Evolutionary conservation across 1,140 invertebrate genomes (phyloP), one percentile per base, ranked within the genome.

Genomic region (Drepana arcuata): DNA sequence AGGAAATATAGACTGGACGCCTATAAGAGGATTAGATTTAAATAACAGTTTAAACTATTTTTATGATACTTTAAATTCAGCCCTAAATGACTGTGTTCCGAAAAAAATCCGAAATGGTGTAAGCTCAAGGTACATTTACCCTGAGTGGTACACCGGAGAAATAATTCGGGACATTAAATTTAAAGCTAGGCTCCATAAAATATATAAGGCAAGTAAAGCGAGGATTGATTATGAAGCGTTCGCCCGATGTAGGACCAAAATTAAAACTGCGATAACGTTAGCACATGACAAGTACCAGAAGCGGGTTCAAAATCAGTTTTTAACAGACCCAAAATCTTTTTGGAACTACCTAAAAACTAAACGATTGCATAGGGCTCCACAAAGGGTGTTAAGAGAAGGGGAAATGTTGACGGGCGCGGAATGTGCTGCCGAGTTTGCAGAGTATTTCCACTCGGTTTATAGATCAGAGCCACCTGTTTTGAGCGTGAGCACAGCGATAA

Each of bases 241-340:
- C 9, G 4, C 18, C 9, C 4, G 9, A 9, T 21, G 18, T 9
- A 4, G 18, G 4, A 9, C 18, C 9, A 4, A 9, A 4, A 9
- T 21, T 9, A 21, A 21, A 9, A 21, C 18, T 9, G 9, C 9
- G 18, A 21, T 21, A 5, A 9, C 18, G 18, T 9, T 5, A 21
- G 18, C 18, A 9, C 18, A 21, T 9, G 18, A 21, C 4, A 4
- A 9, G 9, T 9, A 21, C 9, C 4, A 5, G 4, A n/a, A n/a
- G n/a, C n/a, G n/a, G n/a, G n/a, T n/a, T n/a, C n/a, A n/a, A n/a
- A n/a, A n/a, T n/a, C n/a, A n/a, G n/a, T n/a, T n/a, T n/a, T n/a
- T n/a, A n/a, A n/a, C n/a, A n/a, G 35, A 48, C 10, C 45, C 45
- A 7, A 38, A 39, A 16, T 11, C 45, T 13, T 48, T 48, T 31